A percentile compares a stretch with the other conserved stretches of the same genome.
These are phyloP conservation scores for Pygmarrhopalites habei DNA, from an alignment of 1,140 invertebrate genomes.

Conservation along the genomic window DNA sequence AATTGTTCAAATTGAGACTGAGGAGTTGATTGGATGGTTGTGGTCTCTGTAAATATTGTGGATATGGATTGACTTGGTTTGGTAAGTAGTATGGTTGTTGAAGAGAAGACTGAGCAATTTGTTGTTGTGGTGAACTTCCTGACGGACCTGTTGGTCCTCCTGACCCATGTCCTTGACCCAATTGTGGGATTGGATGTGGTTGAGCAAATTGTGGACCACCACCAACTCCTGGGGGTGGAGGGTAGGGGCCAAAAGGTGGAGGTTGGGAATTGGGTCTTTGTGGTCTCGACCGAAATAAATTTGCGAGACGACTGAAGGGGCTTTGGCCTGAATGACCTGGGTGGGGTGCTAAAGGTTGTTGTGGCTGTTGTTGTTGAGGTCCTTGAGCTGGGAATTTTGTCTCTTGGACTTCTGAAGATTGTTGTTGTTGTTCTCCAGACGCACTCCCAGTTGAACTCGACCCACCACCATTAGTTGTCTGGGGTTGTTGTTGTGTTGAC, in stretches of 20 bases:
- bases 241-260: neutral
- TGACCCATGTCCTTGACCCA: neutral
- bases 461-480: neutral
- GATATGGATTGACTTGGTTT: slow-evolving; percentile 12
- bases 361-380: neutral
- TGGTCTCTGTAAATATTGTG: neutral
- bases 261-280: slow-evolving; percentile 8
- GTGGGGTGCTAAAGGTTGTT: neutral
- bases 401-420: neutral
- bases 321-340: neutral
- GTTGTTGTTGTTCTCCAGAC: neutral
- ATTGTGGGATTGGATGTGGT: neutral
- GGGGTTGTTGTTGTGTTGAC: neutral
- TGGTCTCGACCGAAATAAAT: slow-evolving; percentile 1
- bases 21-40: slow-evolving; percentile 1
- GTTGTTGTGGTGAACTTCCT: slow-evolving; percentile 5
- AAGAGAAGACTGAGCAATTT: neutral
- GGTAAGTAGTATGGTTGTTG: slow-evolving; percentile 11
- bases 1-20: slow-evolving; percentile 20
- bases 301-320: neutral
- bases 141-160: neutral
- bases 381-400: neutral
- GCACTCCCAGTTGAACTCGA: neutral
- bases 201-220: neutral
- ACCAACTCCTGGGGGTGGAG: neutral